Evolutionary conservation across 2,888 invertebrate species (phyloP), one percentile per base, ranked within the genome.

Genomic region (Mesorhabditis belari): DNA sequence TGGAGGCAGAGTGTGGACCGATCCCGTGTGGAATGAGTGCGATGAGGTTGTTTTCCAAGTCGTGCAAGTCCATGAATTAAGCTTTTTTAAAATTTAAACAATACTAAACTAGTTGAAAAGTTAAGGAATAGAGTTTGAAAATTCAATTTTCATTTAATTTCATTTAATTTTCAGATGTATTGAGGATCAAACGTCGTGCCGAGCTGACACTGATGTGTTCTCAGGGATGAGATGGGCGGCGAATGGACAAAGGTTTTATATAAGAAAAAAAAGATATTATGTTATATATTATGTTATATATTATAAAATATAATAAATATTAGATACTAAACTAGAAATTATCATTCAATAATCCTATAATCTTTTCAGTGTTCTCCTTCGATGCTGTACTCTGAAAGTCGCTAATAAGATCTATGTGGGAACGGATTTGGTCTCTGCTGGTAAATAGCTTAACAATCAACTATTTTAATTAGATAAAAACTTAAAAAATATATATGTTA

Each of bases 1-100:
- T 79, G 25, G 79, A 79, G 57, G 79, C 78, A 12, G 79, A 79
- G 60, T 79, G 79, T 50, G 79, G 79, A 6, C 79, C 77, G n/a
- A 72, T 78, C 57, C 79, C 79, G 5, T 79, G 79, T 57, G 79
- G 79, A 59, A 56, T 62, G 19, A 60, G 74, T 35, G 79, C 68
- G 65, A 61, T 60, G 61, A 54, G 63, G 61, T 74, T 65, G 35
- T 60, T 66, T 60, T 63, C 64, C 51, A 63, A 64, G 35, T 57
- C 62, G 55, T n/a, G 6, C 9, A 24, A 19, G 24, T 9, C 12
- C 17, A n/a, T 51, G 21, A 51, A 51, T 19, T 12, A 51, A 19
- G 21, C 17, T n/a, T n/a, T n/a, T 51, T 51, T 19, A 23, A 12
- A 19, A 9, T 19, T 56, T 35, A n/a, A 21, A 19, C n/a, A n/a